phyloP scores from a whole-genome alignment of 2,113 vertebrate genomes.

The Boulengeromyrus knoepffleri region DNA sequence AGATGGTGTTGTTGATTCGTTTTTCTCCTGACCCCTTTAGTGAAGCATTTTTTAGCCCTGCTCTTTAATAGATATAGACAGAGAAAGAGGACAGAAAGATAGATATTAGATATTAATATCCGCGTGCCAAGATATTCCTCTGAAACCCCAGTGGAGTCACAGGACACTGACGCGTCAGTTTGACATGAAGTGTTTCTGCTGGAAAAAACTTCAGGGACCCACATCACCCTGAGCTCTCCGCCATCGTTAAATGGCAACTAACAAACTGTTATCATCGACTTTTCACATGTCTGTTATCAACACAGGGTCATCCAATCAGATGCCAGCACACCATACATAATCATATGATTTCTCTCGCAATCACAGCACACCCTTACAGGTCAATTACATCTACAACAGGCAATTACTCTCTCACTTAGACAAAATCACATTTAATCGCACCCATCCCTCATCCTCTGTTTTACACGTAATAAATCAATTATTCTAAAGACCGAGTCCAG shows the following conservation, averaged over 20 bases:
- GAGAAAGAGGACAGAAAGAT: background rate
- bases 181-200: background rate
- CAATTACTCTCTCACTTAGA: background rate
- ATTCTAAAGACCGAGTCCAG: background rate
- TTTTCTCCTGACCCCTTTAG: conserved; percentile 47
- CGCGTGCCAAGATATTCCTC: background rate
- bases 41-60: conserved; percentile 41
- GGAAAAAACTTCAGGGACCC: background rate
- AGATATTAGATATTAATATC: background rate
- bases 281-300: background rate
- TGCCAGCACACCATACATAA: background rate
- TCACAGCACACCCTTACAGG: background rate
- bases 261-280: background rate
- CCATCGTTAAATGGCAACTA: background rate
- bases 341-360: background rate
- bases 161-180: background rate
- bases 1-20: conserved; percentile 55
- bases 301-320: no score
- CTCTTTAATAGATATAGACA: conserved; percentile 14
- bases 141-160: background rate
- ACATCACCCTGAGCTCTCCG: no score
- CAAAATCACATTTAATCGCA: background rate
- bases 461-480: conserved; percentile 2
- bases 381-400: background rate
- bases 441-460: background rate